Percentiles rank a stretch among this genome's conserved stretches.
phyloP scores from a whole-genome alignment of 1,140 invertebrate genomes.

The Plutomurus gul region DNA sequence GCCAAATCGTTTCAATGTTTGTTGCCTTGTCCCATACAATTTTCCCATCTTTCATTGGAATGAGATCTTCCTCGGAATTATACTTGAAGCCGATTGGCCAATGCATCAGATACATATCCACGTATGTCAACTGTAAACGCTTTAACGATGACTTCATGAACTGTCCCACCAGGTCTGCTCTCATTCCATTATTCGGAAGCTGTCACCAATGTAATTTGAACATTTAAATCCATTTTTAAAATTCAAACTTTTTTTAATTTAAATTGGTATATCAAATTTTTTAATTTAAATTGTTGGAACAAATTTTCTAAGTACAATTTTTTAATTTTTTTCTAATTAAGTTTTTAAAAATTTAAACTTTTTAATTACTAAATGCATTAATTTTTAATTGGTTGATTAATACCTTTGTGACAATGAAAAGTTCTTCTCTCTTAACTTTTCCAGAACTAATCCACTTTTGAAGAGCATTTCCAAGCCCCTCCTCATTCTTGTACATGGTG shows the following conservation, averaged over 20 bases:
- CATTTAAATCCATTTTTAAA: not conserved
- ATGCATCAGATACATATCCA: slow-evolving; percentile 72
- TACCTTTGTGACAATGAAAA: slow-evolving; percentile 60
- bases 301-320: too few relatives aligned
- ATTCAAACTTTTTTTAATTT: not conserved
- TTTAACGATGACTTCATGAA: slow-evolving; percentile 73
- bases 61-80: slow-evolving; percentile 45
- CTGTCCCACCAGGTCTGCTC: slow-evolving; percentile 59
- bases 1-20: slow-evolving; percentile 73
- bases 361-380: too few relatives aligned
- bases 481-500: slow-evolving; percentile 80
- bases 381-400: too few relatives aligned
- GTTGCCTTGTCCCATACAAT: slow-evolving; percentile 69
- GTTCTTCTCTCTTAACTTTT: slow-evolving; percentile 71
- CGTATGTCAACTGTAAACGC: slow-evolving; percentile 73
- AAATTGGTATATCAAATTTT: too few relatives aligned
- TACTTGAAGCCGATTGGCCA: slow-evolving; percentile 56
- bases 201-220: slow-evolving; percentile 42
- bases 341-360: too few relatives aligned
- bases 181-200: slow-evolving; percentile 56
- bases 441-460: slow-evolving; percentile 73
- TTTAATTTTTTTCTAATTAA: too few relatives aligned
- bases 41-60: slow-evolving; percentile 51
- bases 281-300: too few relatives aligned
- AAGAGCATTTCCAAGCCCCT: slow-evolving; percentile 74